Conservation (phyloP, 2,888 invertebrate genomes). For the Cephus nigrinus region DNA sequence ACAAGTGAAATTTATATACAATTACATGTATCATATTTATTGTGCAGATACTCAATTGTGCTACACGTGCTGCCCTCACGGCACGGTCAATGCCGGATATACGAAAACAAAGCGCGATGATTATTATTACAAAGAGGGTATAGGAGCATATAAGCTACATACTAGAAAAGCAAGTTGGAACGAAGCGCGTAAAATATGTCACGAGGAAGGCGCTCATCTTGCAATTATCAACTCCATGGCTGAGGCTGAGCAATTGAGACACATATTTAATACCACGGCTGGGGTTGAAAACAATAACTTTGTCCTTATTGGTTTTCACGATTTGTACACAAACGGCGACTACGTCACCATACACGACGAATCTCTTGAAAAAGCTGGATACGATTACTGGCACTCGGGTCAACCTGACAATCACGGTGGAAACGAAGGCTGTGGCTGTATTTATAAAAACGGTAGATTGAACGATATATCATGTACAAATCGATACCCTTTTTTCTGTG, state of each 20-base stretch:
- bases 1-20: too few species aligned
- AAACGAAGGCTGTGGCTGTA: not conserved
- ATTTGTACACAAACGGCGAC: not conserved
- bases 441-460: not conserved
- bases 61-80: too few species aligned
- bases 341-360: slow-evolving; percentile 7
- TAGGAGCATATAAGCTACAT: slow-evolving; percentile 58
- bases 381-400: not conserved
- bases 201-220: slow-evolving; percentile 57
- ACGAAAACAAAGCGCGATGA: too few species aligned
- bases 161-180: slow-evolving; percentile 60
- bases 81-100: too few species aligned
- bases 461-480: not conserved
- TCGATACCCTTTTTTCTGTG: not conserved
- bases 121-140: not conserved
- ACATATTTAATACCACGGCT: not conserved
- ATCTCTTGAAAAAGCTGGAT: slow-evolving; percentile 7
- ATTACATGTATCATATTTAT: too few species aligned
- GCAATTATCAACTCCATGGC: slow-evolving; percentile 60
- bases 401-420: not conserved
- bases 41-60: too few species aligned
- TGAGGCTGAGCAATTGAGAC: slow-evolving; percentile 51
- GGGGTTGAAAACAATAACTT: not conserved
- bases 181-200: slow-evolving; percentile 60
- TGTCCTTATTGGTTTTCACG: slow-evolving; percentile 1